Conservation (phyloP, 1,140 invertebrate genomes). For the Halesus radiatus region DNA sequence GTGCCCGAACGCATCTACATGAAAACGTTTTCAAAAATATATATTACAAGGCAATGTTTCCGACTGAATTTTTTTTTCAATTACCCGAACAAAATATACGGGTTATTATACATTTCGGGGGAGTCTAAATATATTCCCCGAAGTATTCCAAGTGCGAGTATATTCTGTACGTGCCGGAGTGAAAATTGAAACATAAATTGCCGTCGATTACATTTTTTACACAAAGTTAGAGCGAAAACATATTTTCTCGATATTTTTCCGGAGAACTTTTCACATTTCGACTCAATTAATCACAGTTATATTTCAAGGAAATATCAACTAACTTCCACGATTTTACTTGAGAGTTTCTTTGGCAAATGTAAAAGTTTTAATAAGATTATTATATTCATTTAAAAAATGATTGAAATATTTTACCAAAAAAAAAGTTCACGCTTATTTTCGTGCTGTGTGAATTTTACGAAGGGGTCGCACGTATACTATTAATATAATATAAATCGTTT, state of each 20-base stretch:
- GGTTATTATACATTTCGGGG: constrained; percentile 35
- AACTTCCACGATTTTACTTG: background rate
- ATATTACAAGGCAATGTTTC: too few species aligned
- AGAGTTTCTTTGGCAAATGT: background rate
- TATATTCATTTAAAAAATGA: background rate
- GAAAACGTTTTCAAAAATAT: too few species aligned
- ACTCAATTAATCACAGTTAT: background rate
- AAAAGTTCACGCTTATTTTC: too few species aligned
- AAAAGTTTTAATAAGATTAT: background rate
- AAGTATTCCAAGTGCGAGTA: constrained; percentile 42
- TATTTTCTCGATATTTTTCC: background rate
- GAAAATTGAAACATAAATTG: constrained; percentile 22
- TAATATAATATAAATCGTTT: too few species aligned
- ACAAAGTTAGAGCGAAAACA: background rate
- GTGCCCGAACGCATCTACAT: too few species aligned
- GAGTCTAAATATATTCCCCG: constrained; percentile 48
- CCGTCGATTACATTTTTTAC: constrained; percentile 22
- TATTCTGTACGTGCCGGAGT: background rate
- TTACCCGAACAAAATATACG: constrained; percentile 46
- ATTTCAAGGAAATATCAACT: background rate
- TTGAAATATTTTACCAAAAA: background rate
- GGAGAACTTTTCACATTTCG: background rate
- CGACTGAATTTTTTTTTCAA: background rate
- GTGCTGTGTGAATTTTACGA: too few species aligned
- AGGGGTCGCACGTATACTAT: too few species aligned